These are phyloP conservation scores for Patagioenas fasciata DNA, from an alignment of 2,113 vertebrate genomes.

Conservation along the genomic window DNA sequence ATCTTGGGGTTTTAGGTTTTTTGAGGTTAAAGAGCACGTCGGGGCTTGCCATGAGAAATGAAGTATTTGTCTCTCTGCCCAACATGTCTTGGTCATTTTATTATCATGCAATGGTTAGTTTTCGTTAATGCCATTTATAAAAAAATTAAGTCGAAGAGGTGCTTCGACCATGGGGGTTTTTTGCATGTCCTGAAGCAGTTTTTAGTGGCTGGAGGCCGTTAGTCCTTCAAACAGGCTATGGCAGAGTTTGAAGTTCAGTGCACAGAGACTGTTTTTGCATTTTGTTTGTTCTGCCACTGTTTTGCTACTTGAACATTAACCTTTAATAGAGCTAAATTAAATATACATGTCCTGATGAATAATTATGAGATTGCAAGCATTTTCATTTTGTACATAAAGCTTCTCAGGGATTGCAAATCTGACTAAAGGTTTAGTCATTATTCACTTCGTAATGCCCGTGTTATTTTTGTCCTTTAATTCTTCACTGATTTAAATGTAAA, in stretches of 20 bases:
- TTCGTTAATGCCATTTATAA: slow-evolving; percentile 69
- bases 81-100: slow-evolving; percentile 52
- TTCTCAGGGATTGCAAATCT: slow-evolving; percentile 66
- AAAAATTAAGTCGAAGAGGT: slow-evolving; percentile 70
- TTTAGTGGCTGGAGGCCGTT: slow-evolving; percentile 61
- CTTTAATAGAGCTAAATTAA: slow-evolving; percentile 79
- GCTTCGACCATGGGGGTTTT: slow-evolving; percentile 50
- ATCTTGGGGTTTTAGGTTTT: slow-evolving; percentile 10
- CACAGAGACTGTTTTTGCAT: slow-evolving; percentile 63
- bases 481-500: slow-evolving; percentile 34
- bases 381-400: slow-evolving; percentile 69
- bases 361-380: slow-evolving; percentile 72
- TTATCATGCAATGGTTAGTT: slow-evolving; percentile 59
- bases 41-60: slow-evolving; percentile 19
- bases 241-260: slow-evolving; percentile 66
- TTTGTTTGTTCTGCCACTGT: slow-evolving; percentile 70
- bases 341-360: slow-evolving; percentile 79
- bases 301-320: slow-evolving; percentile 76
- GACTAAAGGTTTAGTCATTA: slow-evolving; percentile 63
- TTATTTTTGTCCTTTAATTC: slow-evolving; percentile 58
- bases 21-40: slow-evolving; percentile 23
- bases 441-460: slow-evolving; percentile 46
- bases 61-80: slow-evolving; percentile 42
- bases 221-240: slow-evolving; percentile 62
- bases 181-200: slow-evolving; percentile 69